Base-by-base conservation (phyloP, 2,797 vertebrate genomes). In the Emydoidea blandingii region DNA sequence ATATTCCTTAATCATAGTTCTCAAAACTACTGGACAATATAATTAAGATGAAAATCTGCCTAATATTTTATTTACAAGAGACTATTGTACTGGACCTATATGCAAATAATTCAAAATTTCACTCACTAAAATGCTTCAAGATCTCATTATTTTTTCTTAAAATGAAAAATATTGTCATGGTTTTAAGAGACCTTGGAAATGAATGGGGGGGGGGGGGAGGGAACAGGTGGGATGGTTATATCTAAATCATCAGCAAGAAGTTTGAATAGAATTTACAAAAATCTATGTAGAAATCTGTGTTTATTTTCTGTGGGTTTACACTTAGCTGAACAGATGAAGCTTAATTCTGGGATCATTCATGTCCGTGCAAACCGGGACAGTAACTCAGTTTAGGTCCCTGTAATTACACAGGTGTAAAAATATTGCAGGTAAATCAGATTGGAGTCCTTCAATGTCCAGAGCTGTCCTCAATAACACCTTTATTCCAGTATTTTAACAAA, bases 51-150 rank as follows among this genome's bases (percentile, higher is more conserved):
- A 47, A 72, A 41, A 78, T 78, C 44, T 78, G 27, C 74, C 15
- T 49, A 15, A 27, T 76, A 44, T 47, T 8, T 44, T 74, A 41
- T 74, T 44, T 78, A 27, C 44, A 16, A 78, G 74, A 93, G 78
- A n/a, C 6, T 2, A 8, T 3, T 12, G 2, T 0, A 0, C 23
- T 88, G 14, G 53, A n/a, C 27, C 21, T 37, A 79, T 44, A 21
- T 72, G 56, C 72, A 91, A 81, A 12, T 12, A 47, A 79, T 95
- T 85, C 29, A 49, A 49, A 23, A 54, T 86, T 92, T 89, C 31
- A 41, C 74, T 31, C 47, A 49, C 74, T 78, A 78, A 78, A 49
- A 49, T 78, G 15, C 25, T 49, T 29, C 41, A 47, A 29, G 6
- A 31, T 16, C 3, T 72, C 68, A 72, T 49, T 29, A 15, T n/a